These are phyloP conservation scores for Nycticryphes semicollaris DNA, from an alignment of 2,113 vertebrate genomes.

Conservation along the genomic window DNA sequence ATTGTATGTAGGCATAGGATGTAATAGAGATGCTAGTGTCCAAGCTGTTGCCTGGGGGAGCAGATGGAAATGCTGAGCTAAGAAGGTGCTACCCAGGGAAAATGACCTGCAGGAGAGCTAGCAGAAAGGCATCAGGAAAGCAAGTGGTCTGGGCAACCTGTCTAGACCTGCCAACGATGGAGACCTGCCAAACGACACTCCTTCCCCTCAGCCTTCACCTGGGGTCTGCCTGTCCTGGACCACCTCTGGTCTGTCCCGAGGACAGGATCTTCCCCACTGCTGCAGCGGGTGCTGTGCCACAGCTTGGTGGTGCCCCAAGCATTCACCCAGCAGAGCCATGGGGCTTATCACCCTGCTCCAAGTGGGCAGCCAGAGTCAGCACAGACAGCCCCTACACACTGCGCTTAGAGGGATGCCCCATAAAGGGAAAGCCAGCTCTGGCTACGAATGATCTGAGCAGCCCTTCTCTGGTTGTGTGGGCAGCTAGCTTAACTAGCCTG, in stretches of 20 bases:
- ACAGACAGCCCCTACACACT: background rate
- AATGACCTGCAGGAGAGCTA: background rate
- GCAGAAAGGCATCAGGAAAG: background rate
- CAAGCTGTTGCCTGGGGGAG: background rate
- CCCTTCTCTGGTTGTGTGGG: background rate
- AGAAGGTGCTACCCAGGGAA: background rate
- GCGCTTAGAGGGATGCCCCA: too few species aligned
- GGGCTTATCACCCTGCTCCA: background rate
- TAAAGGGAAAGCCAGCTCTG: background rate
- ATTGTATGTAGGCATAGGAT: rapidly evolving
- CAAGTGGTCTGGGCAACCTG: rapidly evolving
- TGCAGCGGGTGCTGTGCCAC: background rate
- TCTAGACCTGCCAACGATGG: background rate
- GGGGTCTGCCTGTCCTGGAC: background rate
- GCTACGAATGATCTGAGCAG: background rate
- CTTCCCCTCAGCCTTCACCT: background rate
- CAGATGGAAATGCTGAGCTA: background rate
- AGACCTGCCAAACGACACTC: background rate
- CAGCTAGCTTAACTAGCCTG: background rate
- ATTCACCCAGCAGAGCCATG: rapidly evolving
- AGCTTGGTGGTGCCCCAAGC: background rate
- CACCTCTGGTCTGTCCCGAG: background rate
- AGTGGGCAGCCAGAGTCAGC: background rate
- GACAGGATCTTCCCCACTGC: background rate
- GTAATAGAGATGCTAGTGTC: rapidly evolving